Evolutionary conservation across 2,797 vertebrate genomes (phyloP).

Genomic region (Pterois miles): DNA sequence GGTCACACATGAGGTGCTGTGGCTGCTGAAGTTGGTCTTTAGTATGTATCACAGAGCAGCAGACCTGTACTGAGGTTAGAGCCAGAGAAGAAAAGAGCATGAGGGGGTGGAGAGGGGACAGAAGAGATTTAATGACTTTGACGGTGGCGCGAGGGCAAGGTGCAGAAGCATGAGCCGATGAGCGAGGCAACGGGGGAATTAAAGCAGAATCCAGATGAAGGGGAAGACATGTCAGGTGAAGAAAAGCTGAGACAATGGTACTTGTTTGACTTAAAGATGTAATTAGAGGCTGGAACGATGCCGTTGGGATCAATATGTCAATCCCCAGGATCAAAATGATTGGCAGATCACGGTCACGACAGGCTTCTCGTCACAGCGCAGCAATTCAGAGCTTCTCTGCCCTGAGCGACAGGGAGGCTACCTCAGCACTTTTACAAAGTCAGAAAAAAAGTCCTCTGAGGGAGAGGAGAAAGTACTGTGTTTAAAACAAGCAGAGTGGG

Average conservation of each 20-base stretch:
- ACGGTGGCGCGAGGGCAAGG: conserved; percentile 20
- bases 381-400: conserved; percentile 37
- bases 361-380: conserved; percentile 37
- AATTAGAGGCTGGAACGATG: conserved; percentile 50
- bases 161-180: conserved; percentile 18
- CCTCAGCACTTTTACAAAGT: conserved; percentile 75
- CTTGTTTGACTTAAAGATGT: conserved; percentile 36
- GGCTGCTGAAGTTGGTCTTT: conserved; percentile 71
- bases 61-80: conserved; percentile 56
- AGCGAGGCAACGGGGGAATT: conserved; percentile 32
- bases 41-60: conserved; percentile 72
- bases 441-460: conserved; percentile 45
- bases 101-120: conserved; percentile 16
- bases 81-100: conserved; percentile 42
- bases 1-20: conserved; percentile 70
- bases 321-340: conserved; percentile 64
- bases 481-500: conserved; percentile 58
- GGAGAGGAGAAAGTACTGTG: conserved; percentile 28
- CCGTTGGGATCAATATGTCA: conserved; percentile 63
- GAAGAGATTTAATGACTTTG: conserved; percentile 65
- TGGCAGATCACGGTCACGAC: conserved; percentile 58
- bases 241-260: conserved; percentile 30
- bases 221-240: conserved; percentile 11
- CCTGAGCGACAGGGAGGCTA: conserved; percentile 50
- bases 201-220: conserved; percentile 43